Evolutionary conservation across 2,113 vertebrate genomes (phyloP).

Genomic region (Propithecus coquereli): DNA sequence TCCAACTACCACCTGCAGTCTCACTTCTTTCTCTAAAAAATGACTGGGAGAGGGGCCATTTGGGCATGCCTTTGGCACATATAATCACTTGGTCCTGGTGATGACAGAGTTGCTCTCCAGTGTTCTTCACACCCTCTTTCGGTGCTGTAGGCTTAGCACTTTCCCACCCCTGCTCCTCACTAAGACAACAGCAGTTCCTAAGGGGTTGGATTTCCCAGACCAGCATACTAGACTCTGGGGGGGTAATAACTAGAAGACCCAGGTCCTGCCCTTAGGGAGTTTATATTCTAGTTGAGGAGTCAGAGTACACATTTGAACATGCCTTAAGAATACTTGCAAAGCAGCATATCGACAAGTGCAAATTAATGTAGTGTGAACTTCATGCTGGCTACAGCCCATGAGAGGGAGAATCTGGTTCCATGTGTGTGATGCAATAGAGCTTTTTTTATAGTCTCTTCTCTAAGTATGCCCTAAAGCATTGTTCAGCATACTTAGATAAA

Average conservation of each 20-base stretch:
- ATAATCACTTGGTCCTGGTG: constrained; percentile 50
- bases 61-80: constrained; percentile 11
- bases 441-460: constrained; percentile 59
- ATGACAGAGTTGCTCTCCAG: constrained; percentile 59
- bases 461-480: constrained; percentile 74
- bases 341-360: constrained; percentile 70
- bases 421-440: constrained; percentile 69
- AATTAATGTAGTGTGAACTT: constrained; percentile 79
- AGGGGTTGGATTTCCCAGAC: background rate
- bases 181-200: background rate
- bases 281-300: constrained; percentile 63
- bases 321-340: constrained; percentile 65
- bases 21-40: background rate
- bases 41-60: constrained; percentile 56
- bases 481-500: constrained; percentile 68
- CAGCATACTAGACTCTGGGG: background rate
- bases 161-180: background rate
- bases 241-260: background rate
- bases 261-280: constrained; percentile 69
- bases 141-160: background rate
- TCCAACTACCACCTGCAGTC: constrained; percentile 33
- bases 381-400: constrained; percentile 68
- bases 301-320: constrained; percentile 49
- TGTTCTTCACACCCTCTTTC: constrained; percentile 46
- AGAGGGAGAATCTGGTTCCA: constrained; percentile 66